Evolutionary conservation across 2,113 vertebrate species (phyloP), one percentile per base, ranked within the genome.

Genomic region (Bungarus multicinctus): DNA sequence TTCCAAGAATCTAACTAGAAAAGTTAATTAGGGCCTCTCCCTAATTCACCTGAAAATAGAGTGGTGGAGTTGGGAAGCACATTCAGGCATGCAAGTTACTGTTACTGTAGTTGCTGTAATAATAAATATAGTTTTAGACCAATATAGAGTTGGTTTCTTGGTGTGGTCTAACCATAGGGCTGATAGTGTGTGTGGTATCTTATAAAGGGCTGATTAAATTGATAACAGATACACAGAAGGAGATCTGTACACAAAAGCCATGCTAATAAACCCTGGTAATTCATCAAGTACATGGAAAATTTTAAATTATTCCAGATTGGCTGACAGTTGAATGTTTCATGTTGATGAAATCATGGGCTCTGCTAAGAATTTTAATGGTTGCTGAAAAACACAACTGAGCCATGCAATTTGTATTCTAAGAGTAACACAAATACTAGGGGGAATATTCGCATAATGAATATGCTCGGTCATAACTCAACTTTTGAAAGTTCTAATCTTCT

Each of bases 401-500:
- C 91, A 92, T 93, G 27, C 52, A 4, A 25, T 30, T 34, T 55
- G n/a, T 90, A 95, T 94, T 91, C 81, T 89, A 92, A 85, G 74
- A 95, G 92, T 85, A 92, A 53, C 43, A 88, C 93, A 91, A 94
- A 91, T 89, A 94, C 94, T 81, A 1, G 1, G 81, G 9, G 87
- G 4, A 93, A 87, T 92, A 39, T 93, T 57, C 52, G 90, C 94
- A 39, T 91, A 96, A 95, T 95, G 60, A 92, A 11, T n/a, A n/a
- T 47, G 53, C 6, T 90, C 22, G 9, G 30, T 94, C 92, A 90
- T 91, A 69, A 74, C 43, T 94, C 95, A 60, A 93, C 16, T 93
- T 97, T 95, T 94, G 22, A 93, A 94, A 89, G 0, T 88, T 74
- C 88, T 96, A 93, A 89, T 95, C 90, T 94, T 34, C 94, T 95